A percentile compares a stretch with the other conserved stretches of the same genome.
Conservation (phyloP, 2,888 invertebrate species). For the Drosophila seclusa region DNA sequence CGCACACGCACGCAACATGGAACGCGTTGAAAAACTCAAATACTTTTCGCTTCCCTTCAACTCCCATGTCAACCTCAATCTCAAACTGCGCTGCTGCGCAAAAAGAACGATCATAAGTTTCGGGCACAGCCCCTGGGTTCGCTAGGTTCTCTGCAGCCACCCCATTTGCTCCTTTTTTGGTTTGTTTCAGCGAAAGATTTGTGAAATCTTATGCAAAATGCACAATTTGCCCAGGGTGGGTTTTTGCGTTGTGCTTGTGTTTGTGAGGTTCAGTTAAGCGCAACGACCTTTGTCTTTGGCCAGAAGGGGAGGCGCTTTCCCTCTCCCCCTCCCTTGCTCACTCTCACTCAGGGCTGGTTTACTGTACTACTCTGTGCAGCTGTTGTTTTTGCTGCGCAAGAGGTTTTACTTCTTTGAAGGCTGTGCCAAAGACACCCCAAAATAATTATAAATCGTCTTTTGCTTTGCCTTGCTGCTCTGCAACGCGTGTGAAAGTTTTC, state of each 20-base stretch:
- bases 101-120: conserved; percentile 73
- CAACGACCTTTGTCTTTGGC: conserved; percentile 72
- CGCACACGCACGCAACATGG: conserved; percentile 66
- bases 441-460: conserved; percentile 48
- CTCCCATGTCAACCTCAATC: background rate
- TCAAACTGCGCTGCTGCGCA: conserved; percentile 48
- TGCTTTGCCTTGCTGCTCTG: conserved; percentile 44
- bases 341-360: conserved; percentile 15
- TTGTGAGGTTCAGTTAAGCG: conserved; percentile 69
- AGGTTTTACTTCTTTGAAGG: conserved; percentile 50
- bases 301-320: conserved; percentile 57
- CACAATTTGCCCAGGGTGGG: conserved; percentile 56
- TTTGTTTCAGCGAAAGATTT: conserved; percentile 38
- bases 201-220: conserved; percentile 74
- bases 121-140: conserved; percentile 38
- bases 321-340: conserved; percentile 2
- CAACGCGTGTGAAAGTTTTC: conserved; percentile 78
- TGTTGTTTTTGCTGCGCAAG: conserved; percentile 64
- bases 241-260: conserved; percentile 35
- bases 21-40: conserved; percentile 35
- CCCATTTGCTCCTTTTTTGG: conserved; percentile 46
- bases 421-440: conserved; percentile 69
- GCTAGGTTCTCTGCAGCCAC: conserved; percentile 43
- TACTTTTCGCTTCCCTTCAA: too few relatives aligned
- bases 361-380: conserved; percentile 50